Base-by-base conservation (phyloP, 2,888 invertebrate species). In the Criorhina ranunculi region DNA sequence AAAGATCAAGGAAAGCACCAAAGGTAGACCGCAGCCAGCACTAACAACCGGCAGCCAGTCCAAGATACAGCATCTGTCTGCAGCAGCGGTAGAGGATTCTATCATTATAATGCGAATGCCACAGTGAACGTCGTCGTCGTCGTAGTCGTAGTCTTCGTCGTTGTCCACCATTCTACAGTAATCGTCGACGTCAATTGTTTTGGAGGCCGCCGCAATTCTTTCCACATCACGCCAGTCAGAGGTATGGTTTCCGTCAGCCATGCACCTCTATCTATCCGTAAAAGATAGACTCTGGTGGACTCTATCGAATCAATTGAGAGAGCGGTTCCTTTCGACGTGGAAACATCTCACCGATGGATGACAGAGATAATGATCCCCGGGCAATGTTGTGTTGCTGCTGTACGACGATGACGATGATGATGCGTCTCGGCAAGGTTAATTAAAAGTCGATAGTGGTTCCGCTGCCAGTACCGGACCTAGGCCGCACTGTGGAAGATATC, bases 381-480 rank as follows among this genome's bases (percentile, higher is more conserved):
- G 55, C 37, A 37, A 17, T 29, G 64, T 46, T 49, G 29, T 62
- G 62, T 62, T 11, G 24, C 29, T 46, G 53, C 31, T 64, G 42
- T 42, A 12, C n/a, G 40, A 40, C 35, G 75, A 46, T 57, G 69
- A 55, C 49, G 42, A 55, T 67, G 75, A 40, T 79, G 67, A 79
- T 83, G 73, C 73, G 83, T 73, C 83, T 69, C 79, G 79, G 83
- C 83, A 79, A 79, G 83, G 83, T 83, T 83, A 83, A 83, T 83
- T 83, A 83, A 83, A 83, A 83, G 73, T 73, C 73, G 64, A 83
- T 79, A 83, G 51, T 79, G 72, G 51, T 82, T 72, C 70, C 55
- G 46, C 55, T 60, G 69, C 31, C 15, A 44, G 76, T 55, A 33
- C 53, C 33, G 46, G 62, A 73, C 66, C 57, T 64, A 69, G 42